phyloP scores from a whole-genome alignment of 2,888 invertebrate species.

The Lepidocyrtinus sp. region DNA sequence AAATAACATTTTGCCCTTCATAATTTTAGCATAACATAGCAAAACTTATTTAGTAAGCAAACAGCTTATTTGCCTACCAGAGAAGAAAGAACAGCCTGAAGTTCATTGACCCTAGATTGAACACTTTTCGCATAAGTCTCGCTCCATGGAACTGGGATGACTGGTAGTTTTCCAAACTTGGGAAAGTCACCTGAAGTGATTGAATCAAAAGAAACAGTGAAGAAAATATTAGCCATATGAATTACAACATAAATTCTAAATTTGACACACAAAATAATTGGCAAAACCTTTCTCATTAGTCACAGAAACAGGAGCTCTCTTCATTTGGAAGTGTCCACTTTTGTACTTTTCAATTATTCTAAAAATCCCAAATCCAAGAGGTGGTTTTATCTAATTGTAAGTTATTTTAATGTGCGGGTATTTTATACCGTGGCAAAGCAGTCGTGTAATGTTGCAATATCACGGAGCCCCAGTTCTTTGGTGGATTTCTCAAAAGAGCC shows the following conservation, averaged over 20 bases:
- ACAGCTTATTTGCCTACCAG: too few relatives aligned
- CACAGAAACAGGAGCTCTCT: background rate
- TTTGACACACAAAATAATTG: background rate
- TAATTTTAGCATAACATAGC: too few relatives aligned
- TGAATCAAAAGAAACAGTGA: background rate
- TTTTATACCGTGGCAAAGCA: constrained; percentile 32
- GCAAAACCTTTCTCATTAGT: constrained; percentile 32
- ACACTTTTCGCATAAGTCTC: constrained; percentile 25
- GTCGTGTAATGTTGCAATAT: constrained; percentile 17
- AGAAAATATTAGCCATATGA: background rate
- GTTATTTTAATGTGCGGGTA: background rate
- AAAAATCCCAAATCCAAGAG: too few relatives aligned
- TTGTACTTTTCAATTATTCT: constrained; percentile 37
- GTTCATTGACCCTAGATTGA: background rate
- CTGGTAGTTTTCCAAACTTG: background rate
- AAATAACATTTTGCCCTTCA: too few relatives aligned
- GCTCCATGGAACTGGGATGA: constrained; percentile 18
- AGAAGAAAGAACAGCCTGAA: too few relatives aligned
- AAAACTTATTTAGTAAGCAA: too few relatives aligned
- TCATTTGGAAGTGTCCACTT: background rate
- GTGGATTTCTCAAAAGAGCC: constrained; percentile 35
- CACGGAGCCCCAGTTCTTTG: constrained; percentile 31
- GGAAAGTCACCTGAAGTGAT: constrained; percentile 28
- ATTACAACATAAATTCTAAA: background rate
- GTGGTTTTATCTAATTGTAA: too few relatives aligned